Percentiles rank a stretch among this genome's conserved stretches.
These are phyloP conservation scores for Neuroterus valhalla DNA, from an alignment of 1,140 invertebrate species.

Conservation along the genomic window DNA sequence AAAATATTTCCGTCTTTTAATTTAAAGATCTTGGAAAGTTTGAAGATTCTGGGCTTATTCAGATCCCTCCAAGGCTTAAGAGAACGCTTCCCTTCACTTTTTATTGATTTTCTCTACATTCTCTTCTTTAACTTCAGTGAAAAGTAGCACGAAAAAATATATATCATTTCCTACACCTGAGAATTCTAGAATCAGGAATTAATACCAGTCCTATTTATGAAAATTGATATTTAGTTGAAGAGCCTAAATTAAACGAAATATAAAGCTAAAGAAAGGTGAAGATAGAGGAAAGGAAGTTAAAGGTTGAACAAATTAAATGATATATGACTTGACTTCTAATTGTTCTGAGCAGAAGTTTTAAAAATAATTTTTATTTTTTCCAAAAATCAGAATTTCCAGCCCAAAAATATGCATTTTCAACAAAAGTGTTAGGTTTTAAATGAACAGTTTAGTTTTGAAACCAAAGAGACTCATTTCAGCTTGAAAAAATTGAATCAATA, in stretches of 20 bases:
- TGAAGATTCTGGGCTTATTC: not conserved
- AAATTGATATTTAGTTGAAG: conserved; percentile 4
- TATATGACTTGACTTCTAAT: too few relatives aligned
- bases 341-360: too few relatives aligned
- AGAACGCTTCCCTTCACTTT: conserved; percentile 1
- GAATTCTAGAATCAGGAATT: not conserved
- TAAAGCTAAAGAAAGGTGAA: too few relatives aligned
- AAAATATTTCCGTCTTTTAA: not conserved
- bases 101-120: not conserved
- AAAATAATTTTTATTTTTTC: too few relatives aligned
- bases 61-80: not conserved
- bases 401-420: too few relatives aligned
- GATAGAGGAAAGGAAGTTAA: too few relatives aligned
- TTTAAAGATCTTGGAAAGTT: not conserved
- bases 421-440: too few relatives aligned
- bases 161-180: conserved; percentile 20
- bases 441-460: too few relatives aligned
- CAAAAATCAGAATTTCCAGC: too few relatives aligned
- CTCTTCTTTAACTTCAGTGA: conserved; percentile 12
- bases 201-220: not conserved
- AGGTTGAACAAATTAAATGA: too few relatives aligned
- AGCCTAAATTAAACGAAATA: not conserved
- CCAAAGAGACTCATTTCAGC: too few relatives aligned
- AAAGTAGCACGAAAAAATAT: conserved; percentile 4
- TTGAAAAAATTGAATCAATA: too few relatives aligned